Conservation (phyloP, 1,140 invertebrate species). For the Trichomalopsis sarcophagae region DNA sequence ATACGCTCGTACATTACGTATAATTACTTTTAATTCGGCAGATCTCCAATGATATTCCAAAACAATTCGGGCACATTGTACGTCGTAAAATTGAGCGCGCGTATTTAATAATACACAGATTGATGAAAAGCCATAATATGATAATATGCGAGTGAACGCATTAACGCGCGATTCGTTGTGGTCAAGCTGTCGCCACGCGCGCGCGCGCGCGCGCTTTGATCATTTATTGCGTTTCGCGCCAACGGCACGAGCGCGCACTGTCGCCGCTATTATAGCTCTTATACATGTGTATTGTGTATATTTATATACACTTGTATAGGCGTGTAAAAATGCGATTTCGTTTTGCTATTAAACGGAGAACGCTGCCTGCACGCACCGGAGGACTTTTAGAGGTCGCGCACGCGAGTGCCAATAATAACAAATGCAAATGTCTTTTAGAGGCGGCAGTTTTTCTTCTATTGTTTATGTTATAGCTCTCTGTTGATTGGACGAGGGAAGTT, state of each 20-base stretch:
- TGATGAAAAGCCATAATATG: conserved; percentile 27
- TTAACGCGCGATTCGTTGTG: background rate
- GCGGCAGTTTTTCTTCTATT: too few relatives aligned
- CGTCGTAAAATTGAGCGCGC: background rate
- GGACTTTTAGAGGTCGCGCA: too few relatives aligned
- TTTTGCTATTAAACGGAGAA: background rate
- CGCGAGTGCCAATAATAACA: too few relatives aligned
- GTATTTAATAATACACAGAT: conserved; percentile 14
- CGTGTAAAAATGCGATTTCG: background rate
- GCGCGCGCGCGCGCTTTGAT: conserved; percentile 11
- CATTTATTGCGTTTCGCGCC: conserved; percentile 23
- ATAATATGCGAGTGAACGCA: background rate
- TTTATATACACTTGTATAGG: too few relatives aligned
- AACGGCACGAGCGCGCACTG: background rate
- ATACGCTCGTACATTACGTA: background rate
- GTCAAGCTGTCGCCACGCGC: background rate
- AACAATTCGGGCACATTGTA: conserved; percentile 13
- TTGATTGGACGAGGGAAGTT: too few relatives aligned
- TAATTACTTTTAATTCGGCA: background rate
- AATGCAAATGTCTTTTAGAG: too few relatives aligned
- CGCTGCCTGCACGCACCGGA: too few relatives aligned
- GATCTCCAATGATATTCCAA: background rate
- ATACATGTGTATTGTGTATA: too few relatives aligned
- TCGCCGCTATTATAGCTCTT: too few relatives aligned
- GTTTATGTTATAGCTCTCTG: too few relatives aligned